Percentiles rank a stretch among this genome's conserved stretches.
Evolutionary conservation across 2,113 vertebrate genomes (phyloP).

Genomic region (Pelobates fuscus): DNA sequence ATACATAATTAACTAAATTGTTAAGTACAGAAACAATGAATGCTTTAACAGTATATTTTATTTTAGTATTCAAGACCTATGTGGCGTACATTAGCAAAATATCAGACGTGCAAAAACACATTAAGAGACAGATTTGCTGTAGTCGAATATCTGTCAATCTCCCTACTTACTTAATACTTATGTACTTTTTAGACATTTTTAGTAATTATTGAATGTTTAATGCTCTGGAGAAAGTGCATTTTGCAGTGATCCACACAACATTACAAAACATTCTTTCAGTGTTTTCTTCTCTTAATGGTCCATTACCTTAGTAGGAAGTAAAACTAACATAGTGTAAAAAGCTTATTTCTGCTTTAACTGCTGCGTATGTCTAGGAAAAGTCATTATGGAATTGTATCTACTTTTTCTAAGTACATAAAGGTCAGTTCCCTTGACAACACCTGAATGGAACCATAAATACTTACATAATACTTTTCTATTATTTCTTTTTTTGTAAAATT

Average conservation of each 20-base stretch:
- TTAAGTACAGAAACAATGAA: too few species aligned
- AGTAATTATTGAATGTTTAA: constrained; percentile 19
- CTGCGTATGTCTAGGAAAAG: constrained; percentile 5
- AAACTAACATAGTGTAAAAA: constrained; percentile 5
- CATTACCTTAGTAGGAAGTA: constrained; percentile 33
- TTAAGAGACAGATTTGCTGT: neutral
- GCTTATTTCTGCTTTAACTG: constrained; percentile 21
- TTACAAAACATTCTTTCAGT: constrained; percentile 17
- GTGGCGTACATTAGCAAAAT: neutral
- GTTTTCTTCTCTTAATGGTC: constrained; percentile 35
- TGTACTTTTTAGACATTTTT: neutral
- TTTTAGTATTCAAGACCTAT: neutral
- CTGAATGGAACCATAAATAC: neutral
- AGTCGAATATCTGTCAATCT: constrained; percentile 9
- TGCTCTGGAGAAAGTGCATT: constrained; percentile 12
- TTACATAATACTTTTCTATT: neutral
- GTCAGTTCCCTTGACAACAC: constrained; percentile 13
- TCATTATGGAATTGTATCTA: constrained; percentile 28
- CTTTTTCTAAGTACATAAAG: constrained; percentile 23
- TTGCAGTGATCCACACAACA: constrained; percentile 2
- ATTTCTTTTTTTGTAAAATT: neutral
- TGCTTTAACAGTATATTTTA: too few species aligned
- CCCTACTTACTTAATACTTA: neutral
- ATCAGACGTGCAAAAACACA: too few species aligned
- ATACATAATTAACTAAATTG: too few species aligned